Evolutionary conservation across 2,797 vertebrate genomes (phyloP).

Genomic region (Esox masquinongy): DNA sequence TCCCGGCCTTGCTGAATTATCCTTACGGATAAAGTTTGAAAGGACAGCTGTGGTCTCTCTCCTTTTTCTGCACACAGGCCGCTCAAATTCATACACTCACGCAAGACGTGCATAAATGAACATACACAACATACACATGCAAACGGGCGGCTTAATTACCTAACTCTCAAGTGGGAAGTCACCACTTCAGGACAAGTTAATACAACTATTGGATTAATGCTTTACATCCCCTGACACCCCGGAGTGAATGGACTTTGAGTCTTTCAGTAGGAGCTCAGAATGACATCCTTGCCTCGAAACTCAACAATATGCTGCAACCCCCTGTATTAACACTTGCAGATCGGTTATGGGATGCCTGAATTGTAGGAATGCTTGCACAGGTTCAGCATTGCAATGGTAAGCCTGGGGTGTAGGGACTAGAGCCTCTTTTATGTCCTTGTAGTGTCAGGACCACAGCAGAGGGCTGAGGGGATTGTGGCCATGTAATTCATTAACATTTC

Average conservation of each 20-base stretch:
- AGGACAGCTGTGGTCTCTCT: constrained; percentile 14
- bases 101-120: neutral
- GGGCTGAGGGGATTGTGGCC: constrained; percentile 43
- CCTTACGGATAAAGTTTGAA: constrained; percentile 26
- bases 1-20: constrained; percentile 41
- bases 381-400: constrained; percentile 58
- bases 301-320: constrained; percentile 46
- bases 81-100: too few species aligned
- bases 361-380: constrained; percentile 51
- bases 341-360: constrained; percentile 19
- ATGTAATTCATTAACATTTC: constrained; percentile 61
- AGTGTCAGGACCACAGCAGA: constrained; percentile 41
- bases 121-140: neutral
- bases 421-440: constrained; percentile 33
- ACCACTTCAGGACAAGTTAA: constrained; percentile 48
- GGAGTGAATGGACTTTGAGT: constrained; percentile 27
- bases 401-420: constrained; percentile 35
- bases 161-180: constrained; percentile 53
- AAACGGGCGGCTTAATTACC: constrained; percentile 10
- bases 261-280: constrained; percentile 48
- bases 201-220: constrained; percentile 50
- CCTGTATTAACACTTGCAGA: constrained; percentile 56
- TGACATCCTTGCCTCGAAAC: constrained; percentile 54
- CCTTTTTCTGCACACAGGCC: constrained; percentile 13
- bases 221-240: constrained; percentile 32